Evolutionary conservation across 2,797 vertebrate genomes (phyloP), one percentile per base, ranked within the genome.

Genomic region (Brachyrhaphis roseni): DNA sequence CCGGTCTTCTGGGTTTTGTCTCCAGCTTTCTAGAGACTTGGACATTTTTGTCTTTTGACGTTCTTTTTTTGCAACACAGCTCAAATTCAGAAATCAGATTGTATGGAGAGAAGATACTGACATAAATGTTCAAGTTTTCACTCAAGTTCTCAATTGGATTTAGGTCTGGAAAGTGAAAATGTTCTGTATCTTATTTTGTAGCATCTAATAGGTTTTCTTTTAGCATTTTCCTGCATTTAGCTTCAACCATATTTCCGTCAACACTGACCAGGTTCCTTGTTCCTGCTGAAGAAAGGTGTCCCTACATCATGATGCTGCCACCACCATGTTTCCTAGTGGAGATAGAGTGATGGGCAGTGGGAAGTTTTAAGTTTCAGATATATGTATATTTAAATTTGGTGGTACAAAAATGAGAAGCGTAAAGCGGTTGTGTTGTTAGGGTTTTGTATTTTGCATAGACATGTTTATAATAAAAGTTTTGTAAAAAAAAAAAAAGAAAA

Each of bases 221-320:
- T 68, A 68, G 64, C 34, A 41, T 68, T 41, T 66, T 68, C 36
- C 10, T 68, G 36, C 31, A 10, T 68, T 26, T 68, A 68, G 10
- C 34, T 66, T 18, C 59, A 34, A 5, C 55, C n/a, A 57, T 57
- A 16, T 16, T 34, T 3, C 8, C 62, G 39, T 39, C 62, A 66
- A 39, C 31, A 4, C 13, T 34, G 0, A 16, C 28, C 28, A 59
- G n/a, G 13, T 59, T 57, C 55, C n/a, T 51, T 51, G 49, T 26
- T 53, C 51, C 51, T 26, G 51, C 57, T 34, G 57, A 62, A 62
- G 57, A 62, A 34, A 8, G n/a, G 55, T n/a, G 18, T 34, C 59
- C 31, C 31, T 7, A 62, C 59, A 62, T 31, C 59, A 62, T 62
- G 59, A 62, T 62, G 59, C 59, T 62, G 59, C 59, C 59, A 66